Evolutionary conservation across 2,888 invertebrate genomes (phyloP), one percentile per base, ranked within the genome.

Genomic region (Napeogenes sylphis): DNA sequence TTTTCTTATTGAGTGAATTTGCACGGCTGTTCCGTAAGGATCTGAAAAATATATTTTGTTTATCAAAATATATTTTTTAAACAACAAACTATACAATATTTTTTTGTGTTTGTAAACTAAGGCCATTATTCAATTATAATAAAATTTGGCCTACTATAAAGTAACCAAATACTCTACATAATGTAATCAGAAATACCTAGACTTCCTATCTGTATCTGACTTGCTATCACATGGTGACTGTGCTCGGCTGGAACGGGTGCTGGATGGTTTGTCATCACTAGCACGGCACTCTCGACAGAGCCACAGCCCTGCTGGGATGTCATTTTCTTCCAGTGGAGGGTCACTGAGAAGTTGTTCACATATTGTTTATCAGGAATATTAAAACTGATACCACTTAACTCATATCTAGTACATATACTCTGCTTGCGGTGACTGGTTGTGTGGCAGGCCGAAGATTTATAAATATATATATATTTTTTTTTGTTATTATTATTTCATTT

Each of bases 301-400:
- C 98, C 98, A 99, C 82, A 97, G 94, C 0, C 98, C 98, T 56
- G 93, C 92, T 0, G 98, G 98, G 70, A 98, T 95, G 78, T 98
- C 97, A 70, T 94, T 94, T 77, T 96, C 96, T 64, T 95, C 95
- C 61, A 99, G 84, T 0, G 99, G 98, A 2, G 99, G 99, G 88
- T 98, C 96, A 89, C 98, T 98, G 81, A 1, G 84, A 84, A 68
- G 10, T 10, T 42, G 5, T 10, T 42, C 8, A 8, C 33, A 56
- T n/a, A 14, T 14, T 32, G 8, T 56, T 42, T 46, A n/a, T 45
- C 6, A 8, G 32, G 21, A 51, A 8, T 30, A 8, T 8, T 42
- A 10, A 10, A 42, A 8, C 8, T 42, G 12, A 42, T 10, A 12
- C 38, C 21, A 21, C 21, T 1, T 0, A 21, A 21, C 21, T 21